These are phyloP conservation scores for Porites australiensis DNA, from an alignment of 64 coral and sea anemone genomes.

Conservation along the genomic window DNA sequence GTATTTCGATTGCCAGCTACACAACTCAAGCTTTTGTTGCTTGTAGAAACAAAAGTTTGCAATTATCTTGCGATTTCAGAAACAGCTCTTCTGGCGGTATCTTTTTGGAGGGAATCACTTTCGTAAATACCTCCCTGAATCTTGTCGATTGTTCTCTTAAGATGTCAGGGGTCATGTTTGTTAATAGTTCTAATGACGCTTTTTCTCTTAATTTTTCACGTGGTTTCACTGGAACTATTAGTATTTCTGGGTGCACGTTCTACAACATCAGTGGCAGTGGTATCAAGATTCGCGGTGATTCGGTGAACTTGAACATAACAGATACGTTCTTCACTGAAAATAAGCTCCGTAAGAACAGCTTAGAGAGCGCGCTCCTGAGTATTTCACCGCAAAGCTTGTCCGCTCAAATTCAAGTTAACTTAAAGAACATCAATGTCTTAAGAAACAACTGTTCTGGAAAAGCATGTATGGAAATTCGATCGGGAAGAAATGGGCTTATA, in stretches of 20 bases:
- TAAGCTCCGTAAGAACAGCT: not conserved
- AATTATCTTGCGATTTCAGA: not conserved
- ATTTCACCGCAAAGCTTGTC: not conserved
- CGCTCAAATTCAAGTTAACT: not conserved
- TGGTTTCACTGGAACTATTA: not conserved
- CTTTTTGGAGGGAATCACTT: conserved; percentile 34
- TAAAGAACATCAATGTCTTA: not conserved
- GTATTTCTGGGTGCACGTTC: not conserved
- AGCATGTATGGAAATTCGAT: conserved; percentile 4
- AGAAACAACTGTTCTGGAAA: not conserved
- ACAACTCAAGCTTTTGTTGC: not conserved
- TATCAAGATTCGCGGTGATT: not conserved
- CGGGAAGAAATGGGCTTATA: not conserved
- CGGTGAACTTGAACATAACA: not conserved
- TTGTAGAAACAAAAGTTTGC: not conserved
- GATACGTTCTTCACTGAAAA: not conserved
- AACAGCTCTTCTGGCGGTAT: not conserved
- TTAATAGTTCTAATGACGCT: not conserved
- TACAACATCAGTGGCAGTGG: not conserved
- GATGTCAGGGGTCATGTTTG: not conserved
- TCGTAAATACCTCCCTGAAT: not conserved
- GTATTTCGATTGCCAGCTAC: not conserved
- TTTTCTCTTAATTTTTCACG: not conserved
- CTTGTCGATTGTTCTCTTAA: conserved; percentile 32
- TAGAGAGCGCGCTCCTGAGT: not conserved